These are phyloP conservation scores for Bruchidius siliquastri DNA, from an alignment of 2,888 invertebrate genomes.

Conservation along the genomic window DNA sequence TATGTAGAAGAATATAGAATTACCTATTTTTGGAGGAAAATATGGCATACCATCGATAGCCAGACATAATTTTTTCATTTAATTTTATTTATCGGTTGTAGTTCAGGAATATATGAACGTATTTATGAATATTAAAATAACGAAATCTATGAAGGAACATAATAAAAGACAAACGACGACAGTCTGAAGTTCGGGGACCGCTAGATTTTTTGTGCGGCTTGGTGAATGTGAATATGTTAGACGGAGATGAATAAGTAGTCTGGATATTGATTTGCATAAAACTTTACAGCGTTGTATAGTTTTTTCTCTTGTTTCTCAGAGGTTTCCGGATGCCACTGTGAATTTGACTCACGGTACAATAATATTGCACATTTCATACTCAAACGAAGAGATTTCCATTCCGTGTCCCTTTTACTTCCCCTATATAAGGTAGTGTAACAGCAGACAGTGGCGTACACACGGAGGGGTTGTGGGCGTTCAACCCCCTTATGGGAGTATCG, in stretches of 20 bases:
- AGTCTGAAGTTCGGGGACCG: background rate
- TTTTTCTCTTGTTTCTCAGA: background rate
- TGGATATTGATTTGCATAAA: background rate
- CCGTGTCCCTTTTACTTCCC: too few relatives aligned
- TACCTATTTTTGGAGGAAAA: background rate
- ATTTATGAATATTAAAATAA: background rate
- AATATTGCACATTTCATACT: background rate
- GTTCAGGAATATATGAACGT: background rate
- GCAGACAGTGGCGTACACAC: too few relatives aligned
- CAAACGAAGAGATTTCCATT: too few relatives aligned
- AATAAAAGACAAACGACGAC: background rate
- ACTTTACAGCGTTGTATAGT: background rate
- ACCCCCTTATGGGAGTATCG: too few relatives aligned
- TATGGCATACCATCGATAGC: background rate
- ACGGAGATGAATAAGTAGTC: background rate
- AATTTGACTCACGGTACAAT: background rate
- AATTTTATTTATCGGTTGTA: background rate
- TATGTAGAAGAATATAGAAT: background rate
- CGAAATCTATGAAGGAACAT: background rate
- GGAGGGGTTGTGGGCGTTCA: too few relatives aligned
- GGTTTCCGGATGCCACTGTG: background rate
- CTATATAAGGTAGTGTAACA: too few relatives aligned
- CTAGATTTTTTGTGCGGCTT: background rate
- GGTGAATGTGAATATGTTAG: background rate
- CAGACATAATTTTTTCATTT: background rate